phyloP scores from a whole-genome alignment of 2,113 vertebrate genomes.

The Rhabdornis inornatus region DNA sequence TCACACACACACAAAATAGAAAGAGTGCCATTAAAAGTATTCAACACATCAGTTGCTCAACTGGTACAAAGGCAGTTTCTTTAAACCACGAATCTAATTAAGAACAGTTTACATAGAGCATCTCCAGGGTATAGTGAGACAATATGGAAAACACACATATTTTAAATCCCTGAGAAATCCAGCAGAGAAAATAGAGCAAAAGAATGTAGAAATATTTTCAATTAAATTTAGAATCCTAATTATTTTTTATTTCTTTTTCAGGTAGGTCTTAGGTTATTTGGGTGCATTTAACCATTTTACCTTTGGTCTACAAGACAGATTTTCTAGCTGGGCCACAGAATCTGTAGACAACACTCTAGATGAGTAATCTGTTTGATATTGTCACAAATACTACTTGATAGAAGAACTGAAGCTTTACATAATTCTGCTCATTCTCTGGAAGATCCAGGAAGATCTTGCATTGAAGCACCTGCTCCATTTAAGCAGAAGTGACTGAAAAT shows the following conservation, averaged over 20 bases:
- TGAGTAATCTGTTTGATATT: background rate
- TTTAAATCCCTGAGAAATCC: background rate
- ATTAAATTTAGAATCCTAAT: background rate
- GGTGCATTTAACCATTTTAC: background rate
- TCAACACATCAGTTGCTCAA: background rate
- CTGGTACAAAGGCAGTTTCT: background rate
- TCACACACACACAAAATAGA: background rate
- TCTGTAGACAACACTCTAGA: background rate
- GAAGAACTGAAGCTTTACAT: background rate
- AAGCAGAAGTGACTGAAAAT: background rate
- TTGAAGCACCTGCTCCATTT: background rate
- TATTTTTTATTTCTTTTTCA: background rate
- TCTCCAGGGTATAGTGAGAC: background rate
- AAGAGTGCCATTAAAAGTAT: background rate
- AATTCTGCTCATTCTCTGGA: background rate
- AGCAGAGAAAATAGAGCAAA: background rate
- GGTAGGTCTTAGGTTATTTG: background rate
- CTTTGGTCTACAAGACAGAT: background rate
- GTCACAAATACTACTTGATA: background rate
- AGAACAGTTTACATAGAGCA: background rate
- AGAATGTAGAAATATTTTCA: background rate
- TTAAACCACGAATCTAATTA: conserved; percentile 19
- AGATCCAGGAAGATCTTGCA: background rate
- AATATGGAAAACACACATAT: background rate
- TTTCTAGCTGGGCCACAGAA: background rate